These are phyloP conservation scores for Ochropleura leucogaster DNA, from an alignment of 2,888 invertebrate genomes.

Conservation along the genomic window DNA sequence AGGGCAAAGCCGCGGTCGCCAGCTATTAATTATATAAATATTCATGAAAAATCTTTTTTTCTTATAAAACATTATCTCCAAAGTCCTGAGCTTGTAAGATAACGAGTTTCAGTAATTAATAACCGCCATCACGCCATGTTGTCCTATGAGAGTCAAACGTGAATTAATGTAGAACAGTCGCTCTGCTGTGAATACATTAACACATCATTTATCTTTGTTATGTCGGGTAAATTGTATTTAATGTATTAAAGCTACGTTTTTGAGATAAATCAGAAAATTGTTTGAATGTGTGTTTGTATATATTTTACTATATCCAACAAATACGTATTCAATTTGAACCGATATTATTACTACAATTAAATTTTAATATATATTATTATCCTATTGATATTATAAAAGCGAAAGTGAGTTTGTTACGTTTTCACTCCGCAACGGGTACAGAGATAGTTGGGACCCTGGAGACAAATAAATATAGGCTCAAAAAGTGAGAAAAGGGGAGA, in stretches of 20 bases:
- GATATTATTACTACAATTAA: no score
- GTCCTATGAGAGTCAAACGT: slow-evolving; percentile 32
- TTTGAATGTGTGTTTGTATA: not conserved
- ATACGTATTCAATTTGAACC: no score
- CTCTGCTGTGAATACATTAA: slow-evolving; percentile 58
- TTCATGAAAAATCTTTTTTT: slow-evolving; percentile 10
- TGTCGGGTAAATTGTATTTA: not conserved
- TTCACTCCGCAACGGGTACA: no score
- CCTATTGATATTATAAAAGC: no score
- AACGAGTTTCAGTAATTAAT: slow-evolving; percentile 40
- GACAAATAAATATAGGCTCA: no score
- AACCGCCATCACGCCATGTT: slow-evolving; percentile 22
- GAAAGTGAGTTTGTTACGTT: no score
- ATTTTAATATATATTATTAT: no score
- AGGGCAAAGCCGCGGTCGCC: no score
- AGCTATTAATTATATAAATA: not conserved
- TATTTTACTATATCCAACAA: no score
- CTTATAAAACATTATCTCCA: not conserved
- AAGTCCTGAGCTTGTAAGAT: slow-evolving; percentile 9
- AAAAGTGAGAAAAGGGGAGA: no score
- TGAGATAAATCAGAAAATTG: not conserved
- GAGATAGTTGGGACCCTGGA: no score
- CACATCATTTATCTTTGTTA: slow-evolving; percentile 45
- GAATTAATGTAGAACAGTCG: slow-evolving; percentile 47
- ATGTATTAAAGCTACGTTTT: slow-evolving; percentile 9